Evolutionary conservation across 1,140 invertebrate species (phyloP).

Genomic region (Eupristina koningsbergeri): DNA sequence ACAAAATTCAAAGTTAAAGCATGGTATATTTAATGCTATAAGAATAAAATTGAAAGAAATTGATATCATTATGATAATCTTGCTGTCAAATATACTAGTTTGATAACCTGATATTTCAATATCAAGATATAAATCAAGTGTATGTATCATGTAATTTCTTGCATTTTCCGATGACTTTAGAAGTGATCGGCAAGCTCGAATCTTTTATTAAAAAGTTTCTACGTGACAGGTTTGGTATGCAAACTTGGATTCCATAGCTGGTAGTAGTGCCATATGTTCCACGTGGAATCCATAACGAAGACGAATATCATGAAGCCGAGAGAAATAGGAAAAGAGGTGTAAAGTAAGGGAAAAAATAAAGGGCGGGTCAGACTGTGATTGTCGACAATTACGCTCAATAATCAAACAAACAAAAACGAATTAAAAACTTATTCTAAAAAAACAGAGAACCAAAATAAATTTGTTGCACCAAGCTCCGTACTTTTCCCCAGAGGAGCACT

Average conservation of each 20-base stretch:
- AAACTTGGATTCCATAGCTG: not conserved
- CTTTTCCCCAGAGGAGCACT: not conserved
- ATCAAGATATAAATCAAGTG: constrained; percentile 33
- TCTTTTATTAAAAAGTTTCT: constrained; percentile 51
- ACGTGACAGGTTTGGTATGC: constrained; percentile 32
- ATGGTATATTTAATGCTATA: too few relatives aligned
- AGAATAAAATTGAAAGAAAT: too few relatives aligned
- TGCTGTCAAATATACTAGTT: not conserved
- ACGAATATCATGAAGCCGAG: constrained; percentile 5
- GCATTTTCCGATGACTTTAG: constrained; percentile 21
- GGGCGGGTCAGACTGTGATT: too few relatives aligned
- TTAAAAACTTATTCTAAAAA: not conserved
- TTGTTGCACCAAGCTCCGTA: not conserved
- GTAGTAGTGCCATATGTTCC: constrained; percentile 22
- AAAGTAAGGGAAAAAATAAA: not conserved
- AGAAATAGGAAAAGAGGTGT: not conserved
- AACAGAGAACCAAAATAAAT: not conserved
- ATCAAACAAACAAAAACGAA: too few relatives aligned
- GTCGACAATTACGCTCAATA: too few relatives aligned
- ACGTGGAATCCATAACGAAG: constrained; percentile 28
- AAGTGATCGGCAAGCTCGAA: constrained; percentile 9
- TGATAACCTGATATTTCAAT: constrained; percentile 40
- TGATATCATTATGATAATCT: not conserved
- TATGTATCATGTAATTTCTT: constrained; percentile 1
- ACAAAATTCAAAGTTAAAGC: too few relatives aligned